phyloP scores from a whole-genome alignment of 2,797 vertebrate genomes.

The Cossypha caffra region DNA sequence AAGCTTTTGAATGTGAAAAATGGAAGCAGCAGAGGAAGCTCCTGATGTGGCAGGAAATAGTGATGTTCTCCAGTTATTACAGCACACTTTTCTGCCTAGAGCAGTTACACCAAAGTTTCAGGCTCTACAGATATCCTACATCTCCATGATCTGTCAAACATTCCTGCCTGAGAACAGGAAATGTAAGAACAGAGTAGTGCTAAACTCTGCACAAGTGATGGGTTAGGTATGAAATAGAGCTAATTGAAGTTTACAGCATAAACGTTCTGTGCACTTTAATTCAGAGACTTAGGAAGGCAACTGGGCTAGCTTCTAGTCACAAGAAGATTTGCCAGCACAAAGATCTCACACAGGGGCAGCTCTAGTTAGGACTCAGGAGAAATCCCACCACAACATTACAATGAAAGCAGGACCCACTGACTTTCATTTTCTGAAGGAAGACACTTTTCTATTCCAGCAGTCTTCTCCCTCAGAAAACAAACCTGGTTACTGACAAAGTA shows the following conservation, averaged over 20 bases:
- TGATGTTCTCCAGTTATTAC: neutral
- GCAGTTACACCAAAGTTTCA: neutral
- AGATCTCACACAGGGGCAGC: neutral
- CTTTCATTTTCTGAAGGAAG: neutral
- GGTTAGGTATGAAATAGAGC: neutral
- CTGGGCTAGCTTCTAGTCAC: neutral
- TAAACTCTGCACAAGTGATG: neutral
- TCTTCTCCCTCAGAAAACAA: neutral
- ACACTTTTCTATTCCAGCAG: neutral
- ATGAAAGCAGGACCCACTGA: rapidly evolving
- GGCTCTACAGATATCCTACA: neutral
- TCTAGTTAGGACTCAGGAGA: neutral
- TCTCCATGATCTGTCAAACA: neutral
- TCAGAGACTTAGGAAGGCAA: neutral
- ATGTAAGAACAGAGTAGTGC: neutral
- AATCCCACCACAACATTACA: neutral
- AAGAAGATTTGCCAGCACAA: neutral
- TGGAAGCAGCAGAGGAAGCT: neutral
- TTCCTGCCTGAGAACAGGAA: neutral
- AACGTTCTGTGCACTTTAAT: neutral
- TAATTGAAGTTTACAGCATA: neutral
- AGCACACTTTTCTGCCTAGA: neutral
- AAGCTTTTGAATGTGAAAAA: neutral
- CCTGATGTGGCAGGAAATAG: neutral
- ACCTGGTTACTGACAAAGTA: neutral